Conservation (phyloP, 2,113 vertebrate genomes). For the Myotis yumanensis region DNA sequence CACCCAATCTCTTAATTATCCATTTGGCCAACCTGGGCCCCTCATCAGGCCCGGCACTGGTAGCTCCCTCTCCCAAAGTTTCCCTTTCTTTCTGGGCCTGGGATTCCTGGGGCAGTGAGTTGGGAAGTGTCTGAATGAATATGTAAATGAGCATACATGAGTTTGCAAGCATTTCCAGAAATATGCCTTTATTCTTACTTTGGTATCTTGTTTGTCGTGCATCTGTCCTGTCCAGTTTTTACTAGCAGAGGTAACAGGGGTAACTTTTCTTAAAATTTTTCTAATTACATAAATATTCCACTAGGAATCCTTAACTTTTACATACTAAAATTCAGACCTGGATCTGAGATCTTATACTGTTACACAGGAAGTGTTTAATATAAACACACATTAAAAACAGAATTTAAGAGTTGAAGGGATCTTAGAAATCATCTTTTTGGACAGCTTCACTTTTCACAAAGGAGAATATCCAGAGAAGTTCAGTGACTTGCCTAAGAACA, state of each 20-base stretch:
- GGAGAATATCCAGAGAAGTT: not conserved
- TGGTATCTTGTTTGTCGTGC: not conserved
- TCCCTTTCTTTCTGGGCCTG: not conserved
- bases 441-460: not conserved
- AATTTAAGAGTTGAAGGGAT: not conserved
- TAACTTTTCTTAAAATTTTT: not conserved
- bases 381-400: not conserved
- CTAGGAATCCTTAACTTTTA: constrained; percentile 27
- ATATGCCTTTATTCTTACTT: not conserved
- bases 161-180: not conserved
- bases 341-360: not conserved
- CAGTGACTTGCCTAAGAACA: not conserved
- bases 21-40: not conserved
- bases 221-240: not conserved
- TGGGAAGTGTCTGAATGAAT: not conserved
- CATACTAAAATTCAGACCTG: constrained; percentile 13
- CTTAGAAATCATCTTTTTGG: not conserved
- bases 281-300: not conserved
- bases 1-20: not conserved
- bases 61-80: not conserved
- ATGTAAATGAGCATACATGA: not conserved
- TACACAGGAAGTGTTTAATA: not conserved
- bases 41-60: not conserved
- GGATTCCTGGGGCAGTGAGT: not conserved
- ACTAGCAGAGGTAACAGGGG: not conserved